Percentiles rank a stretch among this genome's conserved stretches.
These are phyloP conservation scores for Oryzias javanicus DNA, from an alignment of 2,113 vertebrate species.

Conservation along the genomic window DNA sequence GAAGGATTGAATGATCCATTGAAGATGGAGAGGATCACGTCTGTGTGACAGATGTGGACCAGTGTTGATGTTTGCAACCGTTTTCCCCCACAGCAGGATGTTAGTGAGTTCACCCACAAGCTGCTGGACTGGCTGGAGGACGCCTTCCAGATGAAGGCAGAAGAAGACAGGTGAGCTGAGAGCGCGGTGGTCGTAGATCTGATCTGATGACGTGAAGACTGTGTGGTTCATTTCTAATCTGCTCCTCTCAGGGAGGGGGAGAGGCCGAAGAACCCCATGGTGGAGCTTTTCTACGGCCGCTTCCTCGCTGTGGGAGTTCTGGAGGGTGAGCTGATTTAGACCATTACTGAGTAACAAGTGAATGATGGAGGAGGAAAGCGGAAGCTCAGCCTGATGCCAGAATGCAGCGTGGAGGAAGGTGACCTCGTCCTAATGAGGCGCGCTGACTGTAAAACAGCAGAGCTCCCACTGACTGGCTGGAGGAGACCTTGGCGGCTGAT, in stretches of 20 bases:
- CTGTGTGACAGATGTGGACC: constrained; percentile 17
- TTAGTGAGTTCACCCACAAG: constrained; percentile 98
- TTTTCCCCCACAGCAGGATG: constrained; percentile 86
- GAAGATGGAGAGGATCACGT: constrained; percentile 14
- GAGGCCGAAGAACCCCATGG: constrained; percentile 98
- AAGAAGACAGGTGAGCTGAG: constrained; percentile 82
- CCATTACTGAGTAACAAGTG: background rate
- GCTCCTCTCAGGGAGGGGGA: constrained; percentile 86
- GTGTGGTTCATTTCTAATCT: background rate
- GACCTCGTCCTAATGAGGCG: constrained; percentile 76
- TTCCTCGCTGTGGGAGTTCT: constrained; percentile 94
- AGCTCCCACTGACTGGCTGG: constrained; percentile 64
- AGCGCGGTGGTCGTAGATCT: no score
- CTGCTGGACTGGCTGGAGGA: constrained; percentile 98
- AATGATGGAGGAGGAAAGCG: constrained; percentile 23
- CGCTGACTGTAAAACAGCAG: constrained; percentile 56
- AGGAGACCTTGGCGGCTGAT: constrained; percentile 69
- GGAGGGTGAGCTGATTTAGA: constrained; percentile 83
- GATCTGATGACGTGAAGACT: background rate
- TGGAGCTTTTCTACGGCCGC: constrained; percentile 95
- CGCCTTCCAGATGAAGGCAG: constrained; percentile 96
- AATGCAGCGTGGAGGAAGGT: constrained; percentile 65
- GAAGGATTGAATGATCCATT: no score
- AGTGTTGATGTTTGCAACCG: background rate
- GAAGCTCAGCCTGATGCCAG: constrained; percentile 28